Evolutionary conservation across 2,797 vertebrate genomes (phyloP), one percentile per base, ranked within the genome.

Genomic region (Gymnopithys bicolor): DNA sequence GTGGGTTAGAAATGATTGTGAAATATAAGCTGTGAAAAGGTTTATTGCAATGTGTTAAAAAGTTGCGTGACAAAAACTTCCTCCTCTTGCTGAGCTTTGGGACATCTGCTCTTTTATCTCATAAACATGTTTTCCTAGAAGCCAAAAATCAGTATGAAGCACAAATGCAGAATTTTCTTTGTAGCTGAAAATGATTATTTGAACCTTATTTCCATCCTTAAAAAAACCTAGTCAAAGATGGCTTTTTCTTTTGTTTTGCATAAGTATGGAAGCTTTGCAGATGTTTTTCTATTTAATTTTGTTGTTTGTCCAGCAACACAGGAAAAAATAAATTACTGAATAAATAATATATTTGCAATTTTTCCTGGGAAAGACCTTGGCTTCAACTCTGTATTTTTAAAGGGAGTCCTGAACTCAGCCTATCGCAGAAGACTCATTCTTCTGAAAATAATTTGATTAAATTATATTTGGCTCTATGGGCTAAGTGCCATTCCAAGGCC

Each of bases 371-470:
- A 83, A 35, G 13, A 37, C 11, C 12, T 68, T 18, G 23, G 16
- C 35, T 77, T 75, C 25, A 7, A 0, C 16, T 87, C 27, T 87
- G 3, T 37, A 10, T 49, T 86, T 82, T 74, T 74, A 46, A 32
- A 33, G 25, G 22, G 7, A 75, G 6, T 27, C 17, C 39, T 71
- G 43, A 58, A 5, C 32, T 70, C 30, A 81, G 15, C 14, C 23
- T 60, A 8, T 52, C 25, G 23, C 18, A 87, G 45, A 87, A 82
- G 51, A 70, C 67, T 73, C 17, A 55, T 90, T 74, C 17, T 75
- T 39, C 64, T 86, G 60, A 73, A 90, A 91, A 23, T 79, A 79
- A 55, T 60, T 90, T 87, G 21, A 77, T 93, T 95, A 67, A 92
- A 90, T 70, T 92, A 27, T 19, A 17, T 90, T 94, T 96, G 51